Evolutionary conservation across 2,888 invertebrate species (phyloP), one percentile per base, ranked within the genome.

Genomic region (Boloria selene): DNA sequence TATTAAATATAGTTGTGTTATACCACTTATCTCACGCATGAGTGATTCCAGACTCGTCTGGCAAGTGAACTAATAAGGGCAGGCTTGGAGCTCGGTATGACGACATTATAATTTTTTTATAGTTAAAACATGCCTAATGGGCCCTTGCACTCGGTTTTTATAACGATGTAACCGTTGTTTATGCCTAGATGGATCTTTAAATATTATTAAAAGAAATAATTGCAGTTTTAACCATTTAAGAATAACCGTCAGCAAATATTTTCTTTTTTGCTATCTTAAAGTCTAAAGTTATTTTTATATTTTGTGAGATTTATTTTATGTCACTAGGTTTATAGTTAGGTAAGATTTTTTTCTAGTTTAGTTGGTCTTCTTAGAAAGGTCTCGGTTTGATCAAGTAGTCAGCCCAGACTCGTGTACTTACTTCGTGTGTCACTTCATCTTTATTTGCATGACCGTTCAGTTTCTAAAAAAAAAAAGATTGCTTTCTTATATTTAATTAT

Each of bases 1-100:
- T 63, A 65, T 66, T 61, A 42, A 65, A 72, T 26, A 65, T 59
- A 63, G 72, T 66, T 70, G 74, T 55, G 60, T 73, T 67, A 69
- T 65, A 69, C 64, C 73, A 71, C 73, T 74, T 73, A 71, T 78
- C 73, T 72, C 75, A 79, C 76, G 82, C 79, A 74, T 78, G 77
- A 80, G 77, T 78, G 80, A 70, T 65, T 71, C 56, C 76, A 74
- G 77, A 82, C 81, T 77, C 74, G 81, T 80, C 78, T 72, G 73
- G 75, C 75, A 68, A 73, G 79, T 79, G 75, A 70, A 76, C 87
- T 73, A 80, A 87, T 88, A 88, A 88, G 90, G 89, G 83, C 84
- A 86, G 78, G 78, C 74, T 71, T 77, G 79, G 80, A 77, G 78
- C 73, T 72, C 74, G 82, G 80, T 79, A 83, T 85, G 85, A 85